Percentiles rank a stretch among this genome's conserved stretches.
These are phyloP conservation scores for Tribolium madens DNA, from an alignment of 1,140 invertebrate genomes.

Conservation along the genomic window DNA sequence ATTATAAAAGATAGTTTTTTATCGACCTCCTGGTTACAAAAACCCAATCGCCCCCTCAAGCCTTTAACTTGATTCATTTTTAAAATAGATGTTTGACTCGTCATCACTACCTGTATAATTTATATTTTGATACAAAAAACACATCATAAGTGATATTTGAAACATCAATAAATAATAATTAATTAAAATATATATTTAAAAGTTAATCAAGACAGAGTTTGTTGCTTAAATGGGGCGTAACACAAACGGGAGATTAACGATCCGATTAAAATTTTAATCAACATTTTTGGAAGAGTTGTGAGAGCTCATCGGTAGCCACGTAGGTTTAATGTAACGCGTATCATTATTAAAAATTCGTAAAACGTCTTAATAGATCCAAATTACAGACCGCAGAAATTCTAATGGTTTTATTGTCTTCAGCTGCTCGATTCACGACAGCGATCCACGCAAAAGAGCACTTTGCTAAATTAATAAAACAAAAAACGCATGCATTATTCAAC, in stretches of 20 bases:
- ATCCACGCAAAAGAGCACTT: neutral
- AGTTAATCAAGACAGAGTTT: constrained; percentile 53
- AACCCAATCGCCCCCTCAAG: constrained; percentile 9
- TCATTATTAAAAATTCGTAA: constrained; percentile 53
- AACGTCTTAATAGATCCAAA: constrained; percentile 56
- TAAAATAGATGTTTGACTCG: constrained; percentile 5
- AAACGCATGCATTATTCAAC: neutral
- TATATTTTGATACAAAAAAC: constrained; percentile 15
- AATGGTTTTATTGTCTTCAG: constrained; percentile 27
- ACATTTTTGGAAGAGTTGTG: constrained; percentile 51
- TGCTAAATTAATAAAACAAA: neutral
- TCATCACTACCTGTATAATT: constrained; percentile 15
- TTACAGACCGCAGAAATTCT: constrained; percentile 44
- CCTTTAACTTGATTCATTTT: constrained; percentile 12
- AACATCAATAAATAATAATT: constrained; percentile 49
- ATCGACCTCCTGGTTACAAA: constrained; percentile 13
- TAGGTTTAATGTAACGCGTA: constrained; percentile 55
- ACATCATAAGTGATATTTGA: constrained; percentile 42
- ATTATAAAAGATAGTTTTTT: constrained; percentile 18
- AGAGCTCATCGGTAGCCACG: constrained; percentile 50
- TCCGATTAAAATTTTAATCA: constrained; percentile 59
- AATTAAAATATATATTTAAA: constrained; percentile 51
- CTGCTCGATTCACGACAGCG: neutral
- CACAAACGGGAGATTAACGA: constrained; percentile 54
- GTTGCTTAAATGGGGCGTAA: constrained; percentile 52